phyloP scores from a whole-genome alignment of 2,888 invertebrate species.

The Nematopogon swammerdamellus region DNA sequence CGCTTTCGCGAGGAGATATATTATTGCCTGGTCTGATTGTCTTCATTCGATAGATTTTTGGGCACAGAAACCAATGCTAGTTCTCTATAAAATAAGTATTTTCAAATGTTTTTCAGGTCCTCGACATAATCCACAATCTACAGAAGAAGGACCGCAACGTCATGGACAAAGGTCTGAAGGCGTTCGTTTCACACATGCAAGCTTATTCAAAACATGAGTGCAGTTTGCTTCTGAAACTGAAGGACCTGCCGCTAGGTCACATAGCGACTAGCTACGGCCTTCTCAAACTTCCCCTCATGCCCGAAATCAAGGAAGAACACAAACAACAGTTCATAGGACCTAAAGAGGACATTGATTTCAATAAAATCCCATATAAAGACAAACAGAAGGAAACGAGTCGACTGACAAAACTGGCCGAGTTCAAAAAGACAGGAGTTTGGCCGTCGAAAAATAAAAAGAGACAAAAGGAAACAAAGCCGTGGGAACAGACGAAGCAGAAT shows the following conservation, averaged over 20 bases:
- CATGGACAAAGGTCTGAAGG: slow-evolving; percentile 84
- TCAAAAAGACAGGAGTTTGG: slow-evolving; percentile 73
- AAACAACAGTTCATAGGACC: slow-evolving; percentile 50
- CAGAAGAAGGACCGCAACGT: slow-evolving; percentile 70
- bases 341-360: slow-evolving; percentile 62
- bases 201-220: slow-evolving; percentile 97
- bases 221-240: slow-evolving; percentile 78
- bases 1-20: too few species aligned
- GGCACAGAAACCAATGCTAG: too few species aligned
- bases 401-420: slow-evolving; percentile 66
- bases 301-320: slow-evolving; percentile 75
- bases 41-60: too few species aligned
- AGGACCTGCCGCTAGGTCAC: slow-evolving; percentile 80
- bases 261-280: slow-evolving; percentile 89
- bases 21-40: too few species aligned
- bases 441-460: slow-evolving; percentile 60
- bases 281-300: slow-evolving; percentile 90
- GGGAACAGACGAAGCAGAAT: slow-evolving; percentile 73
- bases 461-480: slow-evolving; percentile 64
- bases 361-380: slow-evolving; percentile 74
- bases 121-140: slow-evolving; percentile 59
- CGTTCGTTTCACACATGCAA: slow-evolving; percentile 93
- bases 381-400: slow-evolving; percentile 73
- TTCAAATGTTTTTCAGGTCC: slow-evolving; percentile 24
- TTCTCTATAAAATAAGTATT: too few species aligned